These are phyloP conservation scores for Conus ventricosus DNA, from an alignment of 1,140 invertebrate genomes.

Conservation along the genomic window DNA sequence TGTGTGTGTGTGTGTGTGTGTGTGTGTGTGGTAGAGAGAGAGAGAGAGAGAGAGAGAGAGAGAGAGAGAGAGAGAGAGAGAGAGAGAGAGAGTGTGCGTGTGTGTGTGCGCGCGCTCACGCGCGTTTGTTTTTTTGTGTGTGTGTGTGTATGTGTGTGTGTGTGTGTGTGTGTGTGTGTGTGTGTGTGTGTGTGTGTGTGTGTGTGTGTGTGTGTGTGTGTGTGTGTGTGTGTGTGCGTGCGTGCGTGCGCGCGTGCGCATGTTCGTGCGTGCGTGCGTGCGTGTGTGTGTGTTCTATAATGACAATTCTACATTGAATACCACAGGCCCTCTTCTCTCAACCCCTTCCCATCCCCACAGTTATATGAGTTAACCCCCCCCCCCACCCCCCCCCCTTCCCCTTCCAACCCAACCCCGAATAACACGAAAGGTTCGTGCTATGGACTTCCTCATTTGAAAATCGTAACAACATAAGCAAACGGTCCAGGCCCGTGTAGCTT, in stretches of 20 bases:
- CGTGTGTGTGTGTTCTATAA: not conserved
- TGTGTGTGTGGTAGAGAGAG: constrained; percentile 3
- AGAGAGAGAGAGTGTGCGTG: no score
- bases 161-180: not conserved
- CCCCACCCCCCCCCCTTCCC: not conserved
- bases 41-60: no score
- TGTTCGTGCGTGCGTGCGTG: not conserved
- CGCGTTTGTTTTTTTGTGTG: not conserved
- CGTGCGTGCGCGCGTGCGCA: not conserved
- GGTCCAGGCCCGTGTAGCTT: no score
- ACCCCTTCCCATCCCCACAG: no score
- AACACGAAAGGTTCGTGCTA: not conserved
- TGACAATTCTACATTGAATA: no score
- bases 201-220: constrained; percentile 1
- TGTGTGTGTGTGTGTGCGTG: not conserved
- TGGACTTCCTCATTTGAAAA: not conserved
- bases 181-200: not conserved
- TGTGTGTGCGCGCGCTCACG: not conserved
- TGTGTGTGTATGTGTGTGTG: constrained; percentile 1
- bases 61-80: no score
- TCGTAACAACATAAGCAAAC: not conserved
- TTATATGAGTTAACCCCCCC: not conserved
- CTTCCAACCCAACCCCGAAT: not conserved
- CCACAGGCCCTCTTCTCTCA: no score
- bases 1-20: constrained; percentile 1